Conservation (phyloP, 1,140 invertebrate species). For the Drosophila lacertosa region DNA sequence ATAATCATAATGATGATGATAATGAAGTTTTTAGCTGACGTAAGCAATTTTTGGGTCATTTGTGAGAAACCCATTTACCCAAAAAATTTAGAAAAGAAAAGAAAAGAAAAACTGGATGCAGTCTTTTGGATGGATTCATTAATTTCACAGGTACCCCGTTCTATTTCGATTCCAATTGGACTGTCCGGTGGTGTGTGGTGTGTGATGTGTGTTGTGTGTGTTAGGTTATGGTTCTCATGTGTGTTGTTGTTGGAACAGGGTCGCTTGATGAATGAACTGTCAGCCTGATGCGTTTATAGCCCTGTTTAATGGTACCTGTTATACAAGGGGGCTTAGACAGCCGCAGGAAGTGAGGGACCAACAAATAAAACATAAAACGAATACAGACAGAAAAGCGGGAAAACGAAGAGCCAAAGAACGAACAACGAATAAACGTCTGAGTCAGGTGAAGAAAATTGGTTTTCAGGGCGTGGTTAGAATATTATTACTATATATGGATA, state of each 20-base stretch:
- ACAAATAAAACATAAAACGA: no score
- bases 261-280: slow-evolving; percentile 42
- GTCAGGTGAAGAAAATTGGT: slow-evolving; percentile 8
- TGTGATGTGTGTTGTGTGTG: slow-evolving; percentile 17
- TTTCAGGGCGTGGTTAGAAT: neutral
- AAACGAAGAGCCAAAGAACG: neutral
- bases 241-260: slow-evolving; percentile 12
- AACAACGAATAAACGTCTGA: neutral
- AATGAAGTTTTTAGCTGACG: neutral
- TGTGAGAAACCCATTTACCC: slow-evolving; percentile 13
- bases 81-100: no score
- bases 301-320: slow-evolving; percentile 29
- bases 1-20: neutral
- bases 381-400: neutral
- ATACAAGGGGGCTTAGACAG: neutral
- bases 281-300: slow-evolving; percentile 16
- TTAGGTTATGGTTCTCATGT: slow-evolving; percentile 32
- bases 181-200: neutral
- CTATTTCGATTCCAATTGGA: slow-evolving; percentile 23
- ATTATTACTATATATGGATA: neutral
- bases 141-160: slow-evolving; percentile 14
- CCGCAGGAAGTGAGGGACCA: neutral
- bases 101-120: no score
- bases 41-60: slow-evolving; percentile 12
- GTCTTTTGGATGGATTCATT: neutral